These are phyloP conservation scores for Sapajus apella DNA, from an alignment of 2,113 vertebrate species.

Conservation along the genomic window DNA sequence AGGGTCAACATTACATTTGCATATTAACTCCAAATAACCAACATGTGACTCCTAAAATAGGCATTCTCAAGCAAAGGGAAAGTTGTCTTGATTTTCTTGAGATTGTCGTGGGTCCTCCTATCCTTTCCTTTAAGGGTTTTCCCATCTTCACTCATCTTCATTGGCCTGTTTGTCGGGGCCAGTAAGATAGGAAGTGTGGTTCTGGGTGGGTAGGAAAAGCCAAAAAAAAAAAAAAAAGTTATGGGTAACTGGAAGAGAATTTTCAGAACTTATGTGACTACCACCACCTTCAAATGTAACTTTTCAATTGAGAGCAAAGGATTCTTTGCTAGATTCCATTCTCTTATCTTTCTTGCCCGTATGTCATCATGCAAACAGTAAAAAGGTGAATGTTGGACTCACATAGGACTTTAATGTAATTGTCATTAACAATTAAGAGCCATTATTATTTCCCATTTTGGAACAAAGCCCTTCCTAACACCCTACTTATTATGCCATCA, in stretches of 20 bases:
- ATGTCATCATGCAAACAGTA: neutral
- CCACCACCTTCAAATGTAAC: neutral
- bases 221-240: neutral
- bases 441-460: slow-evolving; percentile 6
- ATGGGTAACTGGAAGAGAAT: neutral
- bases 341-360: neutral
- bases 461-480: neutral
- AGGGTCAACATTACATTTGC: neutral
- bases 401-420: slow-evolving; percentile 14
- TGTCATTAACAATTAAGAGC: slow-evolving; percentile 19
- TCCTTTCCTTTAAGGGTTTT: neutral
- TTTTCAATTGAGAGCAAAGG: neutral
- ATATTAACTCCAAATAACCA: neutral
- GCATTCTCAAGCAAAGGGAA: neutral
- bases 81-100: neutral
- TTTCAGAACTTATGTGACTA: neutral
- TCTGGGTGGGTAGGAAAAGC: neutral
- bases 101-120: neutral
- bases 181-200: neutral
- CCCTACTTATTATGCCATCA: neutral
- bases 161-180: neutral
- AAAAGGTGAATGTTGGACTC: neutral
- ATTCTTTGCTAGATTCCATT: neutral
- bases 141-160: no score
- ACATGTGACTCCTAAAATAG: neutral